phyloP scores from a whole-genome alignment of 53 echinoderm and acorn worm species.

The Arbacia lixula region DNA sequence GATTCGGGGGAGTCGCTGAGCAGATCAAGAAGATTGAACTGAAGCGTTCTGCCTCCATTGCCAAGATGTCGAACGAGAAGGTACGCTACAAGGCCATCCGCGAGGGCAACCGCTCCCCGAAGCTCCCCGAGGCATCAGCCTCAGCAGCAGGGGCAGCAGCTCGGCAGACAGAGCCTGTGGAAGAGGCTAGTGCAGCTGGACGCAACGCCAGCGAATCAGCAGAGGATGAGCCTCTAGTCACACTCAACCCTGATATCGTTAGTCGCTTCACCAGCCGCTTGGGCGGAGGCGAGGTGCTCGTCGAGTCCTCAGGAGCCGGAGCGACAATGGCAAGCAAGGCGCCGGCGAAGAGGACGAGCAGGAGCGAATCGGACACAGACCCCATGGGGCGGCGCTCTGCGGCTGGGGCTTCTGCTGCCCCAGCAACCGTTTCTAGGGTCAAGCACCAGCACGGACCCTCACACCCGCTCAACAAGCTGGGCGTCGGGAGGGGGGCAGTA shows the following conservation, averaged over 20 bases:
- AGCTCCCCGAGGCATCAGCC: constrained; percentile 35
- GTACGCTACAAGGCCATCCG: not conserved
- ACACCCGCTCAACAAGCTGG: constrained; percentile 80
- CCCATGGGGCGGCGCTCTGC: not conserved
- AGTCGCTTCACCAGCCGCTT: constrained; percentile 41
- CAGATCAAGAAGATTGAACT: constrained; percentile 76
- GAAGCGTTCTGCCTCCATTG: constrained; percentile 76
- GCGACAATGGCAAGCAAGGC: not conserved
- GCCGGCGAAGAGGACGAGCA: not conserved
- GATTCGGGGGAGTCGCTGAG: constrained; percentile 55
- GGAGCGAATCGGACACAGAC: constrained; percentile 51
- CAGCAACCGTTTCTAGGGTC: not conserved
- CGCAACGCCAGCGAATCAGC: not conserved
- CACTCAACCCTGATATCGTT: constrained; percentile 29
- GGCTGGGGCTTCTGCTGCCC: no score
- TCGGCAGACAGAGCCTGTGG: not conserved
- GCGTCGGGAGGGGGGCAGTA: constrained; percentile 6
- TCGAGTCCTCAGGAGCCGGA: not conserved
- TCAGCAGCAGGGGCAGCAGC: not conserved
- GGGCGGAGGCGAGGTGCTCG: not conserved
- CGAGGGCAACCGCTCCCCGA: not conserved
- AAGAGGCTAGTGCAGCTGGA: not conserved
- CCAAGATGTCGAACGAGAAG: constrained; percentile 85
- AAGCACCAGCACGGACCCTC: constrained; percentile 76
- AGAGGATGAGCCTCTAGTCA: constrained; percentile 15